A percentile compares a stretch with the other conserved stretches of the same genome.
These are phyloP conservation scores for Achlya flavicornis DNA, from an alignment of 2,888 invertebrate genomes.

Conservation along the genomic window DNA sequence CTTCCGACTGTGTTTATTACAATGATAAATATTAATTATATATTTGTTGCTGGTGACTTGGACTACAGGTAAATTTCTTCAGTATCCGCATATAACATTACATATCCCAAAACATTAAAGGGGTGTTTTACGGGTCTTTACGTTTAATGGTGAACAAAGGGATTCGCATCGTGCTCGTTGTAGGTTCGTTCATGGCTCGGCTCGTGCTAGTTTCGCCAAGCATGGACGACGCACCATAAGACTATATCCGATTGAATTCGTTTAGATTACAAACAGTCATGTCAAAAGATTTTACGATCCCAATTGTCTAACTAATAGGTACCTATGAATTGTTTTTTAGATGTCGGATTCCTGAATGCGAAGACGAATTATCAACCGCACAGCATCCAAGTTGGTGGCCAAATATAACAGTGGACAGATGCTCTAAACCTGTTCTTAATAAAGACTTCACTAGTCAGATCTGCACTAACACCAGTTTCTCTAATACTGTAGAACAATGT, in stretches of 20 bases:
- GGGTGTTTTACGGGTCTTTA: too few species aligned
- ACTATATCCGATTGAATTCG: too few species aligned
- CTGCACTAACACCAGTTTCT: slow-evolving; percentile 55
- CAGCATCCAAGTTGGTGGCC: slow-evolving; percentile 64
- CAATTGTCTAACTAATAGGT: too few species aligned
- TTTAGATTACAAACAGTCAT: too few species aligned
- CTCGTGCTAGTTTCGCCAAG: too few species aligned
- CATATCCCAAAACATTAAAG: too few species aligned
- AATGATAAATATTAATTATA: slow-evolving; percentile 66
- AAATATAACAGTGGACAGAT: slow-evolving; percentile 48
- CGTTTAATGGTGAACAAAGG: too few species aligned
- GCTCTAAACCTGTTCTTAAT: slow-evolving; percentile 51
- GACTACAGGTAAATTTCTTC: slow-evolving; percentile 58
- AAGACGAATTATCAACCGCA: slow-evolving; percentile 33
- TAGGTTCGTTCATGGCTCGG: too few species aligned
- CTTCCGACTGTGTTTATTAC: slow-evolving; percentile 56
- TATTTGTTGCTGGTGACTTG: slow-evolving; percentile 67
- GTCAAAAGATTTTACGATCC: too few species aligned
- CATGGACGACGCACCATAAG: too few species aligned
- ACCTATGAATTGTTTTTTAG: slow-evolving; percentile 37
- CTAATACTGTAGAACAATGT: slow-evolving; percentile 41
- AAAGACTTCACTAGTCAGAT: slow-evolving; percentile 20
- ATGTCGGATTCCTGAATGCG: slow-evolving; percentile 65
- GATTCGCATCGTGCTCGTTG: too few species aligned
- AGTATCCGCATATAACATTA: too few species aligned